Base-by-base conservation (phyloP, 1,140 invertebrate species). In the Pogonognathellus flavescens region DNA sequence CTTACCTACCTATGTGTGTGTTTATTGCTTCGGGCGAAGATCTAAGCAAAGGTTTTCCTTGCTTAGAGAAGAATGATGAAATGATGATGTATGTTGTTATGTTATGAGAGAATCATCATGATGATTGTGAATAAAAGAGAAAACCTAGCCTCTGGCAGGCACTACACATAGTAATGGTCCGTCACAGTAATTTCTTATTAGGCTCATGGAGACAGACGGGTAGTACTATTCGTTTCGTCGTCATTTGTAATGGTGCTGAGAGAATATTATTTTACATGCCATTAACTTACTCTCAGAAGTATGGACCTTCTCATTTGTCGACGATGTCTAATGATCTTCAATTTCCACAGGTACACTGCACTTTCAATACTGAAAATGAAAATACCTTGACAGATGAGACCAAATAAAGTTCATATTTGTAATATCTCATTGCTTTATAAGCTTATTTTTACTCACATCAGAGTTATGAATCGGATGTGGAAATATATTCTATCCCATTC, bases 171-270 rank as follows among this genome's bases (percentile, higher is more conserved):
- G 70, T 76, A 76, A 76, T 76, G 70, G 41, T 76, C 70, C 70
- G 70, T 76, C 70, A 76, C 70, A 76, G 70, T 76, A 76, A 76
- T 76, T 76, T 76, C 70, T 76, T 76, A 76, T 76, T 76, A 76
- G 41, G 14, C 70, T 41, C 70, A 50, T 76, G 70, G 70, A 76
- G 70, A 76, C 70, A 76, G 70, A 76, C 70, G 70, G 41, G 22
- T 72, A 72, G 22, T 72, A 72, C 31, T 9, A 66, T 76, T 76
- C 41, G 25, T 76, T 50, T 76, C 31, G 16, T 50, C 25, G 66
- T 72, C 70, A 49, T 76, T 76, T 18, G 70, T 76, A 76, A n/a
- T 2, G 41, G 41, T 76, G 41, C 70, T 76, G 41, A 76, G 41
- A 76, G 41, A 49, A 50, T 76, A 76, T 76, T 41, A 50, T 31